These are phyloP conservation scores for Pteropus rufus DNA, from an alignment of 2,797 vertebrate species.

Conservation along the genomic window DNA sequence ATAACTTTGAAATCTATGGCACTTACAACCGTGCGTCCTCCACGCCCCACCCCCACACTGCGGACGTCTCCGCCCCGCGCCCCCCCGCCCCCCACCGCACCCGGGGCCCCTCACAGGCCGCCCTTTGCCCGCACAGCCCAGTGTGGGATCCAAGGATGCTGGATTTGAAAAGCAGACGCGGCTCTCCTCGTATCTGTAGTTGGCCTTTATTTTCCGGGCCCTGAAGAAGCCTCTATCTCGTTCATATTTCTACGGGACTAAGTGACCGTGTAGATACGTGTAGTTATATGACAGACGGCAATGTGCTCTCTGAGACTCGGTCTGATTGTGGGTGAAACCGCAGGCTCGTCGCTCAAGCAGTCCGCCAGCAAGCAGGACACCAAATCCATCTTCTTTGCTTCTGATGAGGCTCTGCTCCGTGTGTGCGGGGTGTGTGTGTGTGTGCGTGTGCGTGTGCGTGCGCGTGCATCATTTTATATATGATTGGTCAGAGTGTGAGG, in stretches of 20 bases:
- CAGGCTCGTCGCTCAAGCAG: conserved; percentile 1
- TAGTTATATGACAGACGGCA: neutral
- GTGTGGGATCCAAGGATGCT: neutral
- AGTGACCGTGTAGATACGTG: neutral
- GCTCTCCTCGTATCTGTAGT: neutral
- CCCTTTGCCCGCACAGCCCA: too few relatives aligned
- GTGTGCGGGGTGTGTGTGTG: neutral
- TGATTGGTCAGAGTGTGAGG: conserved; percentile 74
- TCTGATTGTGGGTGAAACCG: conserved; percentile 32
- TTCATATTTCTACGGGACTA: neutral
- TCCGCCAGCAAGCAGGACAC: conserved; percentile 39
- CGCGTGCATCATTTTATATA: neutral
- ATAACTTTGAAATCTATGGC: too few relatives aligned
- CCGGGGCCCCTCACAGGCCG: too few relatives aligned
- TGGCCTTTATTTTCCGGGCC: neutral
- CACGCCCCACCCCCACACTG: too few relatives aligned
- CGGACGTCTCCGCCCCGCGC: neutral
- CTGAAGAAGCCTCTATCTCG: neutral
- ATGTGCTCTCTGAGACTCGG: neutral
- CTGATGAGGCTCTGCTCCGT: conserved; percentile 37
- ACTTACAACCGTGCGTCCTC: too few relatives aligned
- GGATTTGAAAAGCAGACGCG: neutral
- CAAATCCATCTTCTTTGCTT: conserved; percentile 77
- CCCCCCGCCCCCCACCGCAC: accelerated
- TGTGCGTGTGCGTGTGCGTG: neutral